phyloP scores from a whole-genome alignment of 2,113 vertebrate genomes.

The Lota lota region DNA sequence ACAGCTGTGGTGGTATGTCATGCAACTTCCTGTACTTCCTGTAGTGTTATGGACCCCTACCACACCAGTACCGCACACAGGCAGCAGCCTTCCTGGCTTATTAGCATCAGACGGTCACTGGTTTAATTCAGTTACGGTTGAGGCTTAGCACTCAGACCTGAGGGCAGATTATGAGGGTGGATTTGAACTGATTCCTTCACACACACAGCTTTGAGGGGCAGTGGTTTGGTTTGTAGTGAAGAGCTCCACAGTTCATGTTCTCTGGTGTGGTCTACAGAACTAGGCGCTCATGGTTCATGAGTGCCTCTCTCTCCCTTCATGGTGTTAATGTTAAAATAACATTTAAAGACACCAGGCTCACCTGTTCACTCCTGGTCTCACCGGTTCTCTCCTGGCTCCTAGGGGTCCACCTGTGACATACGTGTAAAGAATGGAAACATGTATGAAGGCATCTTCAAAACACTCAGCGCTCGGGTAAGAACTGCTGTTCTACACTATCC shows the following conservation, averaged over 20 bases:
- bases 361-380: not conserved
- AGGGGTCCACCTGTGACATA: conserved; percentile 89
- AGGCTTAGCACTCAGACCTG: no score
- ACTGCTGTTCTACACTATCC: not conserved
- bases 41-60: not conserved
- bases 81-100: not conserved
- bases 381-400: not conserved
- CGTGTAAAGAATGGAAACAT: conserved; percentile 86
- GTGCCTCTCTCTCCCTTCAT: no score
- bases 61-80: not conserved
- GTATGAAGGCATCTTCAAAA: conserved; percentile 91
- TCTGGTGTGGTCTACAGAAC: no score
- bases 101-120: not conserved
- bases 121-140: no score
- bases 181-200: no score
- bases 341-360: not conserved
- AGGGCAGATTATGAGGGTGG: no score
- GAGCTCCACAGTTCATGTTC: no score
- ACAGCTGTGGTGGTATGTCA: conserved; percentile 87
- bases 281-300: no score
- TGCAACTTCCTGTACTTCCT: not conserved
- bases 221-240: no score
- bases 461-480: conserved; percentile 86
- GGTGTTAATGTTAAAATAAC: no score
- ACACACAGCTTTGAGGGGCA: no score